A percentile compares a stretch with the other conserved stretches of the same genome.
These are phyloP conservation scores for Rhinopomastus cyanomelas DNA, from an alignment of 2,113 vertebrate species.

Conservation along the genomic window DNA sequence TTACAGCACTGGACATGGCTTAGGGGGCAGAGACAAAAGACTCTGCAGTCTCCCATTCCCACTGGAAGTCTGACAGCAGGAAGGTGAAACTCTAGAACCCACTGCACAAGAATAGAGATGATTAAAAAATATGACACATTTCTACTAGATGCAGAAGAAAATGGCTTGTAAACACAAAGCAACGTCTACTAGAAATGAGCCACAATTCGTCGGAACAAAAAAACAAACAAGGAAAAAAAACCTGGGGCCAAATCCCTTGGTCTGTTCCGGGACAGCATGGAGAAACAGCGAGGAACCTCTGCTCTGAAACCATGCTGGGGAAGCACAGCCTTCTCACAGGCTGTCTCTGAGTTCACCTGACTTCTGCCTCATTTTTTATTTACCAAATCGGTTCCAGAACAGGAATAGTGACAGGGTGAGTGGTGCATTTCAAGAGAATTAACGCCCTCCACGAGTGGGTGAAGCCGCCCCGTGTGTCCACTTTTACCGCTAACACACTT, in stretches of 20 bases:
- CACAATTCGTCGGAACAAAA: neutral
- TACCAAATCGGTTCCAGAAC: slow-evolving; percentile 24
- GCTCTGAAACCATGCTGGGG: neutral
- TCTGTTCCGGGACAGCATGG: neutral
- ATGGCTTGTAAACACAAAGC: neutral
- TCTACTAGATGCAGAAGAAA: neutral
- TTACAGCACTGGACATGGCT: neutral
- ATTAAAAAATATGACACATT: neutral
- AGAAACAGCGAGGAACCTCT: rapidly evolving
- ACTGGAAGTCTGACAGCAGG: neutral
- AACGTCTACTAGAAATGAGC: neutral
- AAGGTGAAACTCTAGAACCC: neutral
- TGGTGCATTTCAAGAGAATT: neutral
- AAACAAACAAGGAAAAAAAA: neutral
- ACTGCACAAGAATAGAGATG: neutral
- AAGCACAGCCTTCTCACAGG: neutral
- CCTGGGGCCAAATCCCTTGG: neutral
- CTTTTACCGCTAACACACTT: neutral
- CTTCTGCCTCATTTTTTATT: slow-evolving; percentile 27
- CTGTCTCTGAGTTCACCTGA: neutral
- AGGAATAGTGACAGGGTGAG: neutral
- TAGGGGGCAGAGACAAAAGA: neutral
- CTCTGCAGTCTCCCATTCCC: neutral
- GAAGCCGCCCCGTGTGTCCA: neutral
- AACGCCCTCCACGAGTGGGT: neutral